Percentiles rank a stretch among this genome's conserved stretches.
phyloP scores from a whole-genome alignment of 2,888 invertebrate species.

The Camptogramma bilineatum region DNA sequence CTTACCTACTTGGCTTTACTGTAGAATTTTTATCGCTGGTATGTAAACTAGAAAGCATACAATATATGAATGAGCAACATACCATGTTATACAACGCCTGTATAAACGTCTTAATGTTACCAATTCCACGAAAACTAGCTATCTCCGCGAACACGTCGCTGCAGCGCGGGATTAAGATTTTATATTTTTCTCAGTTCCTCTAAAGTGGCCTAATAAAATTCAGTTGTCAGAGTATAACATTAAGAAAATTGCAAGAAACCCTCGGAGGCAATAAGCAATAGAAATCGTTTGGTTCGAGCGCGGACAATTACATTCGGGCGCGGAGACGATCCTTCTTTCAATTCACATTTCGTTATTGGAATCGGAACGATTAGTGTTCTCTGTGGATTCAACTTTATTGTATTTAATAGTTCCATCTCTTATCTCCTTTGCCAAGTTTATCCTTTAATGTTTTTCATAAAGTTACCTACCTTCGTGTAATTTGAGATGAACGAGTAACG shows the following conservation, averaged over 20 bases:
- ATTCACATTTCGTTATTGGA: conserved; percentile 73
- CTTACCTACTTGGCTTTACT: background rate
- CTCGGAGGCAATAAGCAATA: conserved; percentile 74
- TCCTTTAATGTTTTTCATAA: background rate
- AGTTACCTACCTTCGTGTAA: background rate
- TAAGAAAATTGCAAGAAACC: conserved; percentile 73
- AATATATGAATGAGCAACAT: background rate
- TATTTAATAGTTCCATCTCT: conserved; percentile 36
- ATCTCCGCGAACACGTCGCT: conserved; percentile 1
- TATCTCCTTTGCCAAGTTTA: conserved; percentile 6
- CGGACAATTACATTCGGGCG: conserved; percentile 73
- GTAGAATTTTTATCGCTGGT: background rate
- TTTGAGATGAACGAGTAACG: conserved; percentile 1
- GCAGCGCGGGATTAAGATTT: conserved; percentile 12
- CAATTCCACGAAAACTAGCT: conserved; percentile 3
- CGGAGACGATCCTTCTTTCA: conserved; percentile 70
- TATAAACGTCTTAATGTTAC: background rate
- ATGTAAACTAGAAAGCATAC: background rate
- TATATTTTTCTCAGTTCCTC: conserved; percentile 27
- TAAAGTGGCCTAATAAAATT: conserved; percentile 66
- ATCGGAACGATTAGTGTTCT: conserved; percentile 61
- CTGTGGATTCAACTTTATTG: conserved; percentile 57
- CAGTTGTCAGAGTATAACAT: conserved; percentile 72
- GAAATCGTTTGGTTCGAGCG: conserved; percentile 72
- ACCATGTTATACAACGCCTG: background rate